Evolutionary conservation across 1,140 invertebrate species (phyloP), one percentile per base, ranked within the genome.

Genomic region (Megalonaias nervosa): DNA sequence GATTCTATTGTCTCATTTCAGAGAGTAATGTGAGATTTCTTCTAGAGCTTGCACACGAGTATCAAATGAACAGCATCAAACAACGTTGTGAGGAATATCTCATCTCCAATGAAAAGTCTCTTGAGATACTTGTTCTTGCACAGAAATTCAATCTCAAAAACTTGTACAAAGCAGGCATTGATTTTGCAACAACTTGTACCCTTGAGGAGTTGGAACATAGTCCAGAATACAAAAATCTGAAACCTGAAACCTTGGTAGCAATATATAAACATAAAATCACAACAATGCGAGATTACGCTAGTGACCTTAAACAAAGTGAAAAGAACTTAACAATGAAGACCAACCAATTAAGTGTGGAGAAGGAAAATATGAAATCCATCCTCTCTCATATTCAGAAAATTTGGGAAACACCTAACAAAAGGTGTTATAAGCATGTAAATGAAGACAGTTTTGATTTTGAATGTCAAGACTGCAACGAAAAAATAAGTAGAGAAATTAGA

Each of bases 81-180:
- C 73, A 76, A 55, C 75, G 84, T 9, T 89, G 88, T 81, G 86
- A 88, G 62, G 82, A 86, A 56, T 89, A 84, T 68, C 75, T 89
- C 1, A 58, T 86, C 26, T 77, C 75, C n/a, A 80, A 85, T 73
- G 71, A 82, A 11, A 67, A 75, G 16, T 79, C 72, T 2, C 71
- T 88, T 13, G 80, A 86, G 38, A 75, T 74, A 1, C 73, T 87
- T 1, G 74, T 84, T 2, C 72, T 85, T 2, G 84, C 87, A 12
- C 82, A 87, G 57, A 82, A 81, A 76, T 81, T 83, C 55, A 60
- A 74, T 59, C 76, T 87, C 4, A 77, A 80, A 61, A 79, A 74
- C 15, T 71, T 87, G 2, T 80, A 81, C 56, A 82, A 79, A 71
- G 76, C 67, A 14, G 83, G 83, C 57, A 74, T 87, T 19, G 83